Conservation (phyloP, 2,888 invertebrate species). For the Limenitis camilla region DNA sequence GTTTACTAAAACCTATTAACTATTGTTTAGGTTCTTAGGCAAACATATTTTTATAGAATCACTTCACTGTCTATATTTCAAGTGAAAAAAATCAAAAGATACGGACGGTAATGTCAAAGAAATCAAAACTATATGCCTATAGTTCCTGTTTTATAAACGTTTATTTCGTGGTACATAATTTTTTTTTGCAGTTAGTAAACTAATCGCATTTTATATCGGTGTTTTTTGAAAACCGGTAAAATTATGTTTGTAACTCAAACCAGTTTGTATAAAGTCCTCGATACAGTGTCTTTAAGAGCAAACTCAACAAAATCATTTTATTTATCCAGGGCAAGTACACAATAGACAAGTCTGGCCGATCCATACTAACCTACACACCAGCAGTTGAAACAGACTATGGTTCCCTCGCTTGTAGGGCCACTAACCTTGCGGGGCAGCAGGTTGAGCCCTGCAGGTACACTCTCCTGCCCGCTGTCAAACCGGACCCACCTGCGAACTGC, state of each 20-base stretch:
- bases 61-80: no score
- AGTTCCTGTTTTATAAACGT: no score
- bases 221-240: no score
- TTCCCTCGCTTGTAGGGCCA: conserved; percentile 82
- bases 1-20: no score
- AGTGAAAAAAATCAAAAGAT: no score
- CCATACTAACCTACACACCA: conserved; percentile 84
- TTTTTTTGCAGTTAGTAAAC: no score
- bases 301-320: conserved; percentile 10
- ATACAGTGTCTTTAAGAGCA: not conserved
- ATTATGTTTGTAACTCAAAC: not conserved
- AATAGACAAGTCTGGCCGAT: conserved; percentile 69
- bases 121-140: no score
- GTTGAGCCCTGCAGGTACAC: conserved; percentile 83
- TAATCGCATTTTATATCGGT: no score
- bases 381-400: conserved; percentile 85
- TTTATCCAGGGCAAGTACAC: conserved; percentile 69
- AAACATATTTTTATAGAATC: no score
- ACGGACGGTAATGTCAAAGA: no score
- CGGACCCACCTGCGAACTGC: conserved; percentile 86
- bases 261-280: not conserved
- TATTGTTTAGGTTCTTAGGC: no score
- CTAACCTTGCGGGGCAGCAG: conserved; percentile 82
- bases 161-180: no score
- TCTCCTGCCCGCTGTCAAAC: conserved; percentile 84